A percentile compares a stretch with the other conserved stretches of the same genome.
phyloP scores from a whole-genome alignment of 2,113 vertebrate species.

The Cyrtonyx montezumae region DNA sequence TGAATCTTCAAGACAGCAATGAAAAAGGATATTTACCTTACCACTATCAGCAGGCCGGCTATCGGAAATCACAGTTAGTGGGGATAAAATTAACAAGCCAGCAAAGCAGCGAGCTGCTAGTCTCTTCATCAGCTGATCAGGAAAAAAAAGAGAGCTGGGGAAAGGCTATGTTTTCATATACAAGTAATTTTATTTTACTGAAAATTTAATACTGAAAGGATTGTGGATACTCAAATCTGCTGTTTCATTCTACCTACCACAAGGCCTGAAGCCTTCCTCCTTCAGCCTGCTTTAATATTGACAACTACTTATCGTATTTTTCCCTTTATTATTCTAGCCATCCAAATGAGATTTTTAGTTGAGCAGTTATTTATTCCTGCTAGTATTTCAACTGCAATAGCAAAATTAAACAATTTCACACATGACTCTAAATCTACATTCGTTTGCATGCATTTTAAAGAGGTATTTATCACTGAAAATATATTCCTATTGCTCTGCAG shows the following conservation, averaged over 20 bases:
- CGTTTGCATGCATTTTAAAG: conserved; percentile 54
- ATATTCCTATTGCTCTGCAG: not conserved
- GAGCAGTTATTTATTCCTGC: conserved; percentile 55
- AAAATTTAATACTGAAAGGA: conserved; percentile 90
- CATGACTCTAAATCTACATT: conserved; percentile 51
- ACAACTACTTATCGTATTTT: conserved; percentile 88
- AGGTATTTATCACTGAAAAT: conserved; percentile 48
- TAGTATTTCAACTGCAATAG: conserved; percentile 63
- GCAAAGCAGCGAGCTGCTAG: conserved; percentile 99
- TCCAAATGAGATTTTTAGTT: conserved; percentile 79
- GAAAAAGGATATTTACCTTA: conserved; percentile 97
- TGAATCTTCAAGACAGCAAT: conserved; percentile 89
- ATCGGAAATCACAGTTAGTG: conserved; percentile 97
- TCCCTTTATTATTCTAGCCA: conserved; percentile 83
- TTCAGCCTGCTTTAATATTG: conserved; percentile 93
- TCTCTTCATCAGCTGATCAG: conserved; percentile 99
- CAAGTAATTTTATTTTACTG: conserved; percentile 96
- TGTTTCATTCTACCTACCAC: conserved; percentile 90
- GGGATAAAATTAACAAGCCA: conserved; percentile 99
- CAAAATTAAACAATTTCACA: conserved; percentile 47
- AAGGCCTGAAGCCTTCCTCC: conserved; percentile 91
- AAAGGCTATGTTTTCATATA: conserved; percentile 99
- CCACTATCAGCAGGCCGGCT: conserved; percentile 95
- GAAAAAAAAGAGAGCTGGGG: conserved; percentile 95
- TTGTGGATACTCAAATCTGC: conserved; percentile 89